Percentiles rank a stretch among this genome's conserved stretches.
Evolutionary conservation across 2,888 invertebrate species (phyloP).

Genomic region (Bombylius discolor): DNA sequence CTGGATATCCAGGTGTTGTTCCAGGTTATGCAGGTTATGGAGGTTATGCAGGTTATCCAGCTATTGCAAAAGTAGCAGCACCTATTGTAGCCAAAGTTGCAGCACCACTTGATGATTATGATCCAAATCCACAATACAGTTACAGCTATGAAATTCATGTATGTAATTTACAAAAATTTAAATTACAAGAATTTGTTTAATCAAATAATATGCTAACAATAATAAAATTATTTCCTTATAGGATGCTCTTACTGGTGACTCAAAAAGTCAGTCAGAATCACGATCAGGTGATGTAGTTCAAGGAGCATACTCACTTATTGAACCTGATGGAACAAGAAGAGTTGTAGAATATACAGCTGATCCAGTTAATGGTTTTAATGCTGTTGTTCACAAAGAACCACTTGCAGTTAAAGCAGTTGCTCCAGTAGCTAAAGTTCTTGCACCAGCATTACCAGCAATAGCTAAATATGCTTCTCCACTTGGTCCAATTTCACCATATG

Average conservation of each 20-base stretch:
- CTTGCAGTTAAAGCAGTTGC: constrained; percentile 34
- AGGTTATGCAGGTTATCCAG: constrained; percentile 11
- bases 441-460: constrained; percentile 21
- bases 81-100: constrained; percentile 20
- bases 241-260: constrained; percentile 42
- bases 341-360: constrained; percentile 45
- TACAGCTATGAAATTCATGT: constrained; percentile 44
- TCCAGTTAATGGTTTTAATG: constrained; percentile 46
- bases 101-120: constrained; percentile 26
- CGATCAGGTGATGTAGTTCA: constrained; percentile 43
- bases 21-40: constrained; percentile 12
- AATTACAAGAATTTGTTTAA: not conserved
- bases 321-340: constrained; percentile 43
- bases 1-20: constrained; percentile 10
- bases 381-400: constrained; percentile 42
- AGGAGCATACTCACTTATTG: constrained; percentile 42
- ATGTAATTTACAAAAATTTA: constrained; percentile 9
- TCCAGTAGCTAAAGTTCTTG: constrained; percentile 22
- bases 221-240: constrained; percentile 9
- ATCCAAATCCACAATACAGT: constrained; percentile 44
- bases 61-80: constrained; percentile 27
- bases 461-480: constrained; percentile 22
- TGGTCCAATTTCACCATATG: too few species aligned
- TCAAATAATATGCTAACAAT: not conserved
- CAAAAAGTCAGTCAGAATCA: constrained; percentile 42